Conservation (phyloP, 2,113 vertebrate genomes). For the Columba janthina region DNA sequence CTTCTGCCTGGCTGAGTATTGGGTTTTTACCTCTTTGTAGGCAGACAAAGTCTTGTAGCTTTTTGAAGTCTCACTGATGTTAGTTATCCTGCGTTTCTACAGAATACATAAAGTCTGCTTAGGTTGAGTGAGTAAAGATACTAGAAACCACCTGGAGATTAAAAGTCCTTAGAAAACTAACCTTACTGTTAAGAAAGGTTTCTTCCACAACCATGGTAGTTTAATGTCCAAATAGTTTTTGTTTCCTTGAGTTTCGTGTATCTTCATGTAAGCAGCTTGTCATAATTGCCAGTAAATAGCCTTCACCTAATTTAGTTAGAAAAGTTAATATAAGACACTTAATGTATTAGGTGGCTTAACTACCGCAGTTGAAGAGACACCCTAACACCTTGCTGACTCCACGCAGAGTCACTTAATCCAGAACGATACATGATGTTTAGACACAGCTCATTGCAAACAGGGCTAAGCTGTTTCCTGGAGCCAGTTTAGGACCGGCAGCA, state of each 20-base stretch:
- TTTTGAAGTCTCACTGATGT: not conserved
- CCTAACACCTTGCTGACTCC: not conserved
- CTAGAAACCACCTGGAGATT: not conserved
- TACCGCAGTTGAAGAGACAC: not conserved
- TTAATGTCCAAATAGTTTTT: not conserved
- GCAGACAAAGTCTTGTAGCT: not conserved
- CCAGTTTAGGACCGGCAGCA: not conserved
- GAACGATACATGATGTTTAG: fast-evolving
- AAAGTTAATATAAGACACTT: not conserved
- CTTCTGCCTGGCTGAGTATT: not conserved
- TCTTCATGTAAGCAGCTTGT: not conserved
- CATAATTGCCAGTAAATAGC: not conserved
- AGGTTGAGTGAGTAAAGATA: not conserved
- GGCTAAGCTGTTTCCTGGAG: not conserved
- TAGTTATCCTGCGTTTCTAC: not conserved
- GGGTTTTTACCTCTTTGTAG: not conserved
- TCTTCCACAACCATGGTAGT: not conserved
- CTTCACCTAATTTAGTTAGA: not conserved
- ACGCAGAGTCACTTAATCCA: not conserved
- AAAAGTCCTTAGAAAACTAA: not conserved
- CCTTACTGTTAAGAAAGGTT: not conserved
- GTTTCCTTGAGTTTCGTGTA: not conserved
- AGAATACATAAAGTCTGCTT: not conserved
- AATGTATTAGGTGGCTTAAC: not conserved
- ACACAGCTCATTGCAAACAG: not conserved